Percentiles rank a stretch among this genome's conserved stretches.
phyloP scores from a whole-genome alignment of 2,113 vertebrate species.

The Tachysurus fulvidraco region DNA sequence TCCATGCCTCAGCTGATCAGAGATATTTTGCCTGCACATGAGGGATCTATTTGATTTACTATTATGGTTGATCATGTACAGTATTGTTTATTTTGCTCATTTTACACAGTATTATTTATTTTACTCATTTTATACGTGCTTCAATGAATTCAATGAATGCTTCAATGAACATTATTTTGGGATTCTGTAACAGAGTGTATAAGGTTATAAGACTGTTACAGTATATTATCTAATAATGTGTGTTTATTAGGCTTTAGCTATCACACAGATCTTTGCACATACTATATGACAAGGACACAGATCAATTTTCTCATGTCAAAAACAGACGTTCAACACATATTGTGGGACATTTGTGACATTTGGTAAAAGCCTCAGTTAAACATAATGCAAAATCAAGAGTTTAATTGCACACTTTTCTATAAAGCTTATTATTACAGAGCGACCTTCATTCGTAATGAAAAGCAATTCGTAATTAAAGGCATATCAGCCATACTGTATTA shows the following conservation, averaged over 20 bases:
- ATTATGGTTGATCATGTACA: too few relatives aligned
- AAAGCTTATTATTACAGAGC: not conserved
- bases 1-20: too few relatives aligned
- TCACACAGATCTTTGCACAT: not conserved
- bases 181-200: not conserved
- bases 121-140: not conserved
- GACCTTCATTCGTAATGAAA: slow-evolving; percentile 8
- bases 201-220: not conserved
- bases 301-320: too few relatives aligned
- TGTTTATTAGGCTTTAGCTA: not conserved
- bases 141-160: not conserved
- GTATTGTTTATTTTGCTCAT: not conserved
- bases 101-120: not conserved
- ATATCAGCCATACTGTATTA: not conserved
- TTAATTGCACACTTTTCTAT: not conserved
- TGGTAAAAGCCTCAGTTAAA: not conserved
- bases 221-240: not conserved
- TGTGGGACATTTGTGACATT: not conserved
- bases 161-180: not conserved
- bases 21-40: too few relatives aligned
- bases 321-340: not conserved
- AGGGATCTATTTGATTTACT: too few relatives aligned
- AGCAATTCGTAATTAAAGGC: not conserved
- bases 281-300: not conserved
- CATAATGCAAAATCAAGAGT: not conserved